Conservation (phyloP, 2,113 vertebrate species). For the Phalacrocorax aristotelis region DNA sequence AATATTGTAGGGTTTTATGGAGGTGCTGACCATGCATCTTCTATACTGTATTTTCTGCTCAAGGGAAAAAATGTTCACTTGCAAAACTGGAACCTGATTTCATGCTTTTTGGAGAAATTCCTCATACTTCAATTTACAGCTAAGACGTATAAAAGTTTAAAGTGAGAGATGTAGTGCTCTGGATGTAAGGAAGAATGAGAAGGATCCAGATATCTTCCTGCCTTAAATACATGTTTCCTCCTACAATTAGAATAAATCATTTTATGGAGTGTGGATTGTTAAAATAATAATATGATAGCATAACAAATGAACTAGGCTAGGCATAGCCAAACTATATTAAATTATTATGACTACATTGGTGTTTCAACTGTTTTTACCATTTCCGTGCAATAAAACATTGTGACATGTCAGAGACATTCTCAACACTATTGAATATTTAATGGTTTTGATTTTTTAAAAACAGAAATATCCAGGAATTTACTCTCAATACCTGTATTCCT, state of each 20-base stretch:
- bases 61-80: constrained; percentile 51
- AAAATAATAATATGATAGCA: neutral
- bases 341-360: neutral
- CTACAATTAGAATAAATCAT: neutral
- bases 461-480: neutral
- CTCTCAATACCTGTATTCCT: neutral
- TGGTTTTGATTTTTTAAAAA: neutral
- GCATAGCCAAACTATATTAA: neutral
- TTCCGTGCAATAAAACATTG: neutral
- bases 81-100: constrained; percentile 58
- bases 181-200: neutral
- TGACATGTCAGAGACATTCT: neutral
- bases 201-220: neutral
- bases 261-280: neutral
- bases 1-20: neutral
- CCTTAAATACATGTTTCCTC: neutral
- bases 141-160: constrained; percentile 7
- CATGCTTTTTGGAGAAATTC: constrained; percentile 41
- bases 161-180: neutral
- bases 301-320: neutral
- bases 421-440: neutral
- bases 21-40: constrained; percentile 11
- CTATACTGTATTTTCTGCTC: constrained; percentile 16
- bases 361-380: neutral
- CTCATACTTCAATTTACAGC: constrained; percentile 9